These are phyloP conservation scores for Henricia sp. DNA, from an alignment of 53 echinoderm and acorn worm species.

Conservation along the genomic window DNA sequence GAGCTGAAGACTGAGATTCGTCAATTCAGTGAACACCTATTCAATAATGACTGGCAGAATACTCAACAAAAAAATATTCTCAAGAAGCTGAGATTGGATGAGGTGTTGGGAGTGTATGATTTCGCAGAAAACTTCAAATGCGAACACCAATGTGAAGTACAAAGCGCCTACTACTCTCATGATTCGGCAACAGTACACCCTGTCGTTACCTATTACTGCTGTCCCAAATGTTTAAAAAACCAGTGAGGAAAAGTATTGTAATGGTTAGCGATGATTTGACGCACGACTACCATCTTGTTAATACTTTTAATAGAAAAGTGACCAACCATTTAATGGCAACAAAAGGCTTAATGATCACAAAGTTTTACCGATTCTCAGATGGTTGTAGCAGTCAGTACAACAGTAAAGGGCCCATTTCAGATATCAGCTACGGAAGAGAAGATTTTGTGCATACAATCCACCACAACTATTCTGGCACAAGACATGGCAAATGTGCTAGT, in stretches of 20 bases:
- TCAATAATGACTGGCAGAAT: conserved; percentile 65
- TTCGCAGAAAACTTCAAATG: conserved; percentile 77
- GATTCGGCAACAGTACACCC: conserved; percentile 75
- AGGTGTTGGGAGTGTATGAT: conserved; percentile 40
- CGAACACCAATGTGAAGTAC: conserved; percentile 58
- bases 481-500: conserved; percentile 80
- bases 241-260: conserved; percentile 34
- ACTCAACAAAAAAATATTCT: background rate
- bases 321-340: conserved; percentile 30
- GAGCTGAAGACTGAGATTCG: conserved; percentile 40
- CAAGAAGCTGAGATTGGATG: background rate
- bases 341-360: background rate
- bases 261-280: conserved; percentile 54
- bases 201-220: conserved; percentile 58
- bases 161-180: conserved; percentile 67
- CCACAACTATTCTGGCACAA: conserved; percentile 57
- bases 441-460: conserved; percentile 10
- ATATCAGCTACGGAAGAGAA: conserved; percentile 48
- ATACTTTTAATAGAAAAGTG: conserved; percentile 52
- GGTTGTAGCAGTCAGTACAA: conserved; percentile 75
- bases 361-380: conserved; percentile 60
- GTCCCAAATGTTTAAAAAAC: conserved; percentile 32
- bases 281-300: conserved; percentile 64
- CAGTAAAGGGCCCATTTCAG: conserved; percentile 62
- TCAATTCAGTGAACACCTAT: conserved; percentile 28